Conservation (phyloP, 1,140 invertebrate genomes). For the Patella vulgata region DNA sequence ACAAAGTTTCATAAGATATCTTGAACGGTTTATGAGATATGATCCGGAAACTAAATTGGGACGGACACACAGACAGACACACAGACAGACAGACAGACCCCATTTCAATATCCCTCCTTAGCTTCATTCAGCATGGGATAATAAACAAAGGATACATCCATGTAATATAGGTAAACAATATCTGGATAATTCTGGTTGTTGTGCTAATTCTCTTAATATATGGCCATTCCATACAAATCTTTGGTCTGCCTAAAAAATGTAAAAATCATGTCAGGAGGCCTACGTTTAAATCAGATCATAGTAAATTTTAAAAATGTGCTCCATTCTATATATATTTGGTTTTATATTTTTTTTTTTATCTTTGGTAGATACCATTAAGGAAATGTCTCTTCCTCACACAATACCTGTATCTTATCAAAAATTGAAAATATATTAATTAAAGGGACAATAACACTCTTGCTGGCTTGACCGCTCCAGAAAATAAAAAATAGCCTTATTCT, state of each 20-base stretch:
- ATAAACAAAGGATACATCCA: constrained; percentile 91
- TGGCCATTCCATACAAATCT: constrained; percentile 94
- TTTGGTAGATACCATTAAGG: background rate
- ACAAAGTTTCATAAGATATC: too few species aligned
- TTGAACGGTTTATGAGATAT: too few species aligned
- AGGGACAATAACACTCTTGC: too few species aligned
- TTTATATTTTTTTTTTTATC: background rate
- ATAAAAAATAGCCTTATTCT: too few species aligned
- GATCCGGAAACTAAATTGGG: too few species aligned
- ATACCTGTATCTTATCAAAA: too few species aligned
- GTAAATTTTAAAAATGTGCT: constrained; percentile 1
- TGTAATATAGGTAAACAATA: constrained; percentile 89
- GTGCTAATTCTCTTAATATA: constrained; percentile 71
- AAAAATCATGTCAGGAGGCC: constrained; percentile 11
- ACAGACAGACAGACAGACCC: too few species aligned
- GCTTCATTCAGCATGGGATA: too few species aligned
- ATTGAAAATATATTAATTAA: too few species aligned
- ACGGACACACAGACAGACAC: too few species aligned
- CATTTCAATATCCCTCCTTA: too few species aligned
- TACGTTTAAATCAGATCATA: constrained; percentile 1
- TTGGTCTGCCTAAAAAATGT: constrained; percentile 75
- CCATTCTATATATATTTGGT: background rate
- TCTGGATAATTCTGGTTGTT: constrained; percentile 72
- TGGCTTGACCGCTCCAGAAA: too few species aligned
- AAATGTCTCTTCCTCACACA: background rate